Base-by-base conservation (phyloP, 2,113 vertebrate species). In the Eublepharis macularius region DNA sequence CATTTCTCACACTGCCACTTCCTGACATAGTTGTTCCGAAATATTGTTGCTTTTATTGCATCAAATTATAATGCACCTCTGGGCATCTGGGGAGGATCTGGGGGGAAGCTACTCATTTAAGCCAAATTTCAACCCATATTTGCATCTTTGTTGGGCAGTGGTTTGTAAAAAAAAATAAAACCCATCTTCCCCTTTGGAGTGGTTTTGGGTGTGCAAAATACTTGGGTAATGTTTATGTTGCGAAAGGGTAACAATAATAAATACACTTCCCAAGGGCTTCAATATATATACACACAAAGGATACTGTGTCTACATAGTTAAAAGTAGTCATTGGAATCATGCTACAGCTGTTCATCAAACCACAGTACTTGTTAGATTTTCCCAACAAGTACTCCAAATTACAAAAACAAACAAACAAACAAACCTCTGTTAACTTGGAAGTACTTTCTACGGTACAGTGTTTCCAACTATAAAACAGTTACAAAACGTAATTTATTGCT, bases 311-410 rank as follows among this genome's bases (percentile, higher is more conserved):
- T 32, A 74, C 75, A n/a, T 0, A 36, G 77, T 68, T 74, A 86
- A 91, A 82, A 77, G 72, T 2, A 43, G 77, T 80, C 21, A 16
- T 86, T 83, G 76, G 45, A 81, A 76, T 92, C 41, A 65, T 49
- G 86, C 4, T 14, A 79, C 49, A 87, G 91, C 88, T 86, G 66
- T 78, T 90, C 90, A 80, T 69, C 85, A 86, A 68, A 54, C 29
- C 83, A 89, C 29, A 54, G 65, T 80, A 39, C 29, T 51, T 91
- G 93, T 51, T 83, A 29, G 5, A 70, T 57, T 74, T 60, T 85
- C 89, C 88, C 90, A n/a, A n/a, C n/a, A n/a, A n/a, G n/a, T n/a
- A n/a, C n/a, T n/a, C n/a, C n/a, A n/a, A n/a, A n/a, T n/a, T n/a
- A n/a, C n/a, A n/a, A n/a, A n/a, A n/a, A n/a, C n/a, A n/a, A n/a